Percentiles rank a stretch among this genome's conserved stretches.
phyloP scores from a whole-genome alignment of 2,113 vertebrate genomes.

The Lepus americanus region DNA sequence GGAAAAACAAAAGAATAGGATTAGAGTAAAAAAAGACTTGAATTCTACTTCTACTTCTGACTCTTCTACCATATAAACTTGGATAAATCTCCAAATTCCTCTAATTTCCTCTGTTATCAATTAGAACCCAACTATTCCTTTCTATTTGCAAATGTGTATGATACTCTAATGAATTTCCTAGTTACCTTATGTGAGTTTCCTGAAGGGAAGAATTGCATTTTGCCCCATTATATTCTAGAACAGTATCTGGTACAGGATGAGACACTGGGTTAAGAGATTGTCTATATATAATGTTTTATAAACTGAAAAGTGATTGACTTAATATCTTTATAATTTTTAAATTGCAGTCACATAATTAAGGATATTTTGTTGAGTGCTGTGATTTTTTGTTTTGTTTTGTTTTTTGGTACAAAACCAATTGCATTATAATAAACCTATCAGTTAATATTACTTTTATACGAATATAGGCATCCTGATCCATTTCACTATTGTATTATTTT shows the following conservation, averaged over 20 bases:
- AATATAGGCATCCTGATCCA: neutral
- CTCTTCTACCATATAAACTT: neutral
- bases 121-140: neutral
- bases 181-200: neutral
- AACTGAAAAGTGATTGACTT: neutral
- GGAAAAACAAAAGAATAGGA: neutral
- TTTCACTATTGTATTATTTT: neutral
- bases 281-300: neutral
- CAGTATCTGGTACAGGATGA: neutral
- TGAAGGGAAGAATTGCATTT: neutral
- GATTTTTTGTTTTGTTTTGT: too few species aligned
- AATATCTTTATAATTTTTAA: neutral
- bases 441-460: neutral
- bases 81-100: neutral
- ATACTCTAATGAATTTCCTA: neutral
- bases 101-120: neutral
- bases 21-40: neutral
- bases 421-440: neutral
- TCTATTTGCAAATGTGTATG: neutral
- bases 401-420: neutral
- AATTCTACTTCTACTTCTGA: constrained; percentile 13
- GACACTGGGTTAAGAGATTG: neutral
- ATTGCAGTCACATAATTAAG: neutral
- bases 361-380: neutral
- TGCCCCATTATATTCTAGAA: neutral